These are phyloP conservation scores for Bellardia bayeri DNA, from an alignment of 2,888 invertebrate species.

Conservation along the genomic window DNA sequence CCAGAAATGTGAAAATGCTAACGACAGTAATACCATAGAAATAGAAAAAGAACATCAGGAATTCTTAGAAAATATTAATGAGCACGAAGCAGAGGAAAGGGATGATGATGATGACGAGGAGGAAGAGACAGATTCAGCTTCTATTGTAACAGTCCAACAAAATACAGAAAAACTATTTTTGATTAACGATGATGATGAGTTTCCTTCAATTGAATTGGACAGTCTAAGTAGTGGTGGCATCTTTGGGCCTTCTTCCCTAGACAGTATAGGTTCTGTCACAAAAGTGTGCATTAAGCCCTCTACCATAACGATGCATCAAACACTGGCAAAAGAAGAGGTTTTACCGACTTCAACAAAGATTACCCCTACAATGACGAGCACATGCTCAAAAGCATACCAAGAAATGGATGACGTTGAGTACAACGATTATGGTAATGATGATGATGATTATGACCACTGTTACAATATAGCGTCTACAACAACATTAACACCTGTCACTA, in stretches of 20 bases:
- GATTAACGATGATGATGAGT: slow-evolving; percentile 78
- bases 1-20: slow-evolving; percentile 42
- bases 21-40: slow-evolving; percentile 72
- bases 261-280: slow-evolving; percentile 77
- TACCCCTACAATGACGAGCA: slow-evolving; percentile 32
- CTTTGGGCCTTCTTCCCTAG: slow-evolving; percentile 80
- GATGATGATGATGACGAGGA: slow-evolving; percentile 71
- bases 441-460: slow-evolving; percentile 8
- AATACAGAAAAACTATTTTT: slow-evolving; percentile 83
- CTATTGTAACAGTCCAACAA: slow-evolving; percentile 85
- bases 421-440: slow-evolving; percentile 1
- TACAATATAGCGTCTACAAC: neutral
- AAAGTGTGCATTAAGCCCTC: slow-evolving; percentile 79
- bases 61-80: slow-evolving; percentile 42
- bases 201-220: slow-evolving; percentile 73
- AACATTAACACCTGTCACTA: slow-evolving; percentile 15
- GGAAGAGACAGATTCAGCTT: slow-evolving; percentile 85
- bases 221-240: slow-evolving; percentile 68
- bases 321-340: slow-evolving; percentile 78
- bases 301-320: slow-evolving; percentile 81
- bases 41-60: slow-evolving; percentile 75
- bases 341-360: slow-evolving; percentile 62
- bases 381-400: neutral
- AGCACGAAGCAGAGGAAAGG: slow-evolving; percentile 59
- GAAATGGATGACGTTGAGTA: slow-evolving; percentile 15